Conservation (phyloP, 2,113 vertebrate species). For the Ivindomyrus marchei region DNA sequence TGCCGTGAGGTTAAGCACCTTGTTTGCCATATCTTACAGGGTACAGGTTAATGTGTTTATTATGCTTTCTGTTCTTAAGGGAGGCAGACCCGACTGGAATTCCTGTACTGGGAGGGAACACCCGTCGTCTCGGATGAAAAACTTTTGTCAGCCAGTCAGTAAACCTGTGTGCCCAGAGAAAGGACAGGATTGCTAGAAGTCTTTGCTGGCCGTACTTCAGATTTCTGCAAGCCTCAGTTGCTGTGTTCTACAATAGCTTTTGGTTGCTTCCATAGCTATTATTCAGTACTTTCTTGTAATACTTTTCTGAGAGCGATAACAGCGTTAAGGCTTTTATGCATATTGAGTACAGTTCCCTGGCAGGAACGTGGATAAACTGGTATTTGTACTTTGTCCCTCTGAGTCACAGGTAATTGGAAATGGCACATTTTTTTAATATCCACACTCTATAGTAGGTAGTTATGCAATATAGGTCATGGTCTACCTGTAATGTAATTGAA, state of each 20-base stretch:
- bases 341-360: neutral
- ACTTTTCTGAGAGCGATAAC: neutral
- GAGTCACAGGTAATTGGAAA: conserved; percentile 2
- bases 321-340: neutral
- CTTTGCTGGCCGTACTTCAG: neutral
- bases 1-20: neutral
- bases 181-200: neutral
- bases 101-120: neutral
- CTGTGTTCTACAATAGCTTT: neutral
- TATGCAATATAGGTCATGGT: neutral
- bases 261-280: neutral
- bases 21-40: neutral
- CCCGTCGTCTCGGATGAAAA: neutral
- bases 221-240: neutral
- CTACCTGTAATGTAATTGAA: neutral
- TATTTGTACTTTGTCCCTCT: neutral
- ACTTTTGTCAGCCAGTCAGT: neutral
- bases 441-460: neutral
- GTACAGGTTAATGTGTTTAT: neutral
- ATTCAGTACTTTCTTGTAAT: neutral
- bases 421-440: neutral
- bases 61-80: neutral
- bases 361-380: neutral
- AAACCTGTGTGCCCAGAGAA: neutral
- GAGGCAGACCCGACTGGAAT: neutral